Conservation (phyloP, 2,888 invertebrate species). For the Vannuccia rotundouncinata region DNA sequence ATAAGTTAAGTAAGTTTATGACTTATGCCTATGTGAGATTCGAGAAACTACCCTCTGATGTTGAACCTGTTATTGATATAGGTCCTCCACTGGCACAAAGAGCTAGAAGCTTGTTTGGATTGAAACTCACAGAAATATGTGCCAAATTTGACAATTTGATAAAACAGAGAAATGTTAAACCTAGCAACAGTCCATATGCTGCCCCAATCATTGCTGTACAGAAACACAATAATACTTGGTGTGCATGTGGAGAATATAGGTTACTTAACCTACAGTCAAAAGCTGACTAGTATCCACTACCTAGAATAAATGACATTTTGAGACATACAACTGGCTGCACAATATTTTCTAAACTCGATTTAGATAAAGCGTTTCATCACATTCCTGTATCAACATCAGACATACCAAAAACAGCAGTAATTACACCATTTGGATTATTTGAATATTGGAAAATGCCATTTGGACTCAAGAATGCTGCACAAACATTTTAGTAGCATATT, state of each 20-base stretch:
- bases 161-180: background rate
- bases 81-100: background rate
- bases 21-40: too few relatives aligned
- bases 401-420: background rate
- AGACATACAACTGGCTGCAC: background rate
- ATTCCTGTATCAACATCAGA: background rate
- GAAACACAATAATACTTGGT: background rate
- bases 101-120: background rate
- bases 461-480: background rate
- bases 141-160: background rate
- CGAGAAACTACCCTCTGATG: too few relatives aligned
- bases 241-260: background rate
- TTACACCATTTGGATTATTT: background rate
- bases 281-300: background rate
- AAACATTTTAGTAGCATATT: background rate
- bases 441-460: background rate
- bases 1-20: too few relatives aligned
- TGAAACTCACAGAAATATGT: background rate
- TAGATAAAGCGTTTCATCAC: background rate
- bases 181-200: background rate
- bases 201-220: background rate
- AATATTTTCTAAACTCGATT: background rate
- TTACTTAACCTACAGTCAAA: background rate
- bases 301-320: background rate
- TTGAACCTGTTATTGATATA: background rate